phyloP scores from a whole-genome alignment of 1,140 invertebrate genomes.

The Aphelenchoides fujianensis region DNA sequence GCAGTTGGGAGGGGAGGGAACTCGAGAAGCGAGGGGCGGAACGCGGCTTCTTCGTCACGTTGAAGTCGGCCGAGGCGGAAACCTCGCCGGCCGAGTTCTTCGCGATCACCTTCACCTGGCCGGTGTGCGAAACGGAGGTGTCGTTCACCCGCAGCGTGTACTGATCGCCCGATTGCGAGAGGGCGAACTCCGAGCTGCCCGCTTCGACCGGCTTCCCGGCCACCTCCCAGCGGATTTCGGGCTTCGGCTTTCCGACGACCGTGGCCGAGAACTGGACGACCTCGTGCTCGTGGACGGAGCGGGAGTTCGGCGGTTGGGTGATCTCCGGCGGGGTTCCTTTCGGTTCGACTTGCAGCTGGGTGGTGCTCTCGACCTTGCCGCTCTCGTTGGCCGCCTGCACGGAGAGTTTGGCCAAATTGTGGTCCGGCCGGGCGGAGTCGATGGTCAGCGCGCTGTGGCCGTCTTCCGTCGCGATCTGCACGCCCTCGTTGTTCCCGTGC shows the following conservation, averaged over 20 bases:
- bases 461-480: slow-evolving; percentile 1
- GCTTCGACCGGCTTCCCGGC: slow-evolving; percentile 9
- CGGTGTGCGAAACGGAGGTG: slow-evolving; percentile 7
- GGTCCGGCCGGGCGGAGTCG: not conserved
- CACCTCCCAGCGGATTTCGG: slow-evolving; percentile 1
- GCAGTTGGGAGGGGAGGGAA: slow-evolving; percentile 18
- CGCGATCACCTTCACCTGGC: not conserved
- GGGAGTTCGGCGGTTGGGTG: slow-evolving; percentile 1
- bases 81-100: not conserved
- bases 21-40: slow-evolving; percentile 5
- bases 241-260: not conserved
- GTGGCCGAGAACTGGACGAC: slow-evolving; percentile 13
- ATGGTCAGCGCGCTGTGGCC: slow-evolving; percentile 4
- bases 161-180: slow-evolving; percentile 12
- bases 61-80: slow-evolving; percentile 11
- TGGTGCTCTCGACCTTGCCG: not conserved
- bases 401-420: not conserved
- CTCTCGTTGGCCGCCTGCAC: not conserved
- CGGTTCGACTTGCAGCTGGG: slow-evolving; percentile 6
- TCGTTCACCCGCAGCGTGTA: slow-evolving; percentile 18
- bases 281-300: slow-evolving; percentile 15
- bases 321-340: slow-evolving; percentile 10
- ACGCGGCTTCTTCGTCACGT: slow-evolving; percentile 22
- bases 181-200: not conserved
- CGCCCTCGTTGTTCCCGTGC: not conserved